These are phyloP conservation scores for Eulemur macaco DNA, from an alignment of 2,113 vertebrate genomes.

Conservation along the genomic window DNA sequence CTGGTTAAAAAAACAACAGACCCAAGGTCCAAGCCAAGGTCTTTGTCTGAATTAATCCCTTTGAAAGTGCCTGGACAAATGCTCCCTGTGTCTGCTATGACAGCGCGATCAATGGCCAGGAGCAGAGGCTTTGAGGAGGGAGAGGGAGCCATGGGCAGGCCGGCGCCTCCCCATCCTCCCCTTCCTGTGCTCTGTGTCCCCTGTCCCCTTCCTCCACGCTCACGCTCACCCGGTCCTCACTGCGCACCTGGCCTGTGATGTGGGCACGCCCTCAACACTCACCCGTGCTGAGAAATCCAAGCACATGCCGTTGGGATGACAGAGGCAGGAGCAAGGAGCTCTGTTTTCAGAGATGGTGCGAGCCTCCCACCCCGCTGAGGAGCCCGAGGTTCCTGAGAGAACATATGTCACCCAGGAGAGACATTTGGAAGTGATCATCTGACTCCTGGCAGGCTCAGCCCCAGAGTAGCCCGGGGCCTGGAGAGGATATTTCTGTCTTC, in stretches of 20 bases:
- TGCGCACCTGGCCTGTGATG: neutral
- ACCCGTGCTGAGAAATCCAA: neutral
- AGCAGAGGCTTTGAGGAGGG: neutral
- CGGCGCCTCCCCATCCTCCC: no score
- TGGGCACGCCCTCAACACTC: neutral
- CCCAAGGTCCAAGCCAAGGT: conserved; percentile 49
- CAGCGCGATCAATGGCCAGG: neutral
- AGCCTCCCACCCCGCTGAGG: neutral
- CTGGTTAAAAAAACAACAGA: neutral
- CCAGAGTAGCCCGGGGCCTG: neutral
- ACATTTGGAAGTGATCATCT: neutral
- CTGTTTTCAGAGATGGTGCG: neutral
- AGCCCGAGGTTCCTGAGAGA: neutral
- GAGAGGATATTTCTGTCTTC: neutral
- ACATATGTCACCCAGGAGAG: conserved; percentile 29
- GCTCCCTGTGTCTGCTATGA: neutral
- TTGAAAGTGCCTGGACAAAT: neutral
- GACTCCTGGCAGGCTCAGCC: neutral
- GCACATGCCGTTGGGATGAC: no score
- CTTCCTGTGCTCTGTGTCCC: neutral
- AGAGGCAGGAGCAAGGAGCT: neutral
- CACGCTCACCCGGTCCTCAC: neutral
- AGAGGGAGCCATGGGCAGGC: neutral
- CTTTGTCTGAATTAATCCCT: neutral
- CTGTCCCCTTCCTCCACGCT: neutral